A percentile compares a stretch with the other conserved stretches of the same genome.
These are phyloP conservation scores for Lipotes vexillifer DNA, from an alignment of 2,113 vertebrate species.

Conservation along the genomic window DNA sequence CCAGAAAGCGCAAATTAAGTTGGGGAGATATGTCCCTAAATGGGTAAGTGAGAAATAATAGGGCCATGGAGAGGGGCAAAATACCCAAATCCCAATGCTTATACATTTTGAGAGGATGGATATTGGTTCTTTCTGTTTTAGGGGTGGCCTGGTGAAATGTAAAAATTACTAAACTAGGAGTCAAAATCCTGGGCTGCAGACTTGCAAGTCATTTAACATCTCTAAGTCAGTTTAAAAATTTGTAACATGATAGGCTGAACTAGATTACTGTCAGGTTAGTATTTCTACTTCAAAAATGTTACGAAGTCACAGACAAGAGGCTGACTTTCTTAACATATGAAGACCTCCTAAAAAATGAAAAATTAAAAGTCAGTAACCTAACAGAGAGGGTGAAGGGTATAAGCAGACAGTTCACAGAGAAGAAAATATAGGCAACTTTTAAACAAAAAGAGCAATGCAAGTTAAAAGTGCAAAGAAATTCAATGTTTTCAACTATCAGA, in stretches of 20 bases:
- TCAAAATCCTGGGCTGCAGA: not conserved
- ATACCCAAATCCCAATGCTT: not conserved
- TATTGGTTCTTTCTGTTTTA: not conserved
- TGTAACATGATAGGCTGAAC: not conserved
- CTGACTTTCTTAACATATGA: constrained; percentile 12
- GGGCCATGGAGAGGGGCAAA: fast-evolving
- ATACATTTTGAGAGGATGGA: not conserved
- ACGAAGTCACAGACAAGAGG: not conserved
- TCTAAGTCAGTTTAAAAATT: not conserved
- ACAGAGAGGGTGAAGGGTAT: not conserved
- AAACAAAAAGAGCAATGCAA: not conserved
- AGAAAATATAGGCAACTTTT: not conserved
- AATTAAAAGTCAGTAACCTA: not conserved
- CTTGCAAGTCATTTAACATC: not conserved
- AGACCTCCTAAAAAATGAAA: not conserved
- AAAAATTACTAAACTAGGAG: not conserved
- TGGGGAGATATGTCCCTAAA: not conserved
- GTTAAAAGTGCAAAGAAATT: constrained; percentile 2
- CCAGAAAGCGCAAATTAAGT: not conserved
- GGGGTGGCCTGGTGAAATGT: not conserved
- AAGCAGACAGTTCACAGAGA: not conserved
- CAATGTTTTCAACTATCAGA: not conserved
- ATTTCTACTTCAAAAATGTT: not conserved
- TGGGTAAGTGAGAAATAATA: not conserved
- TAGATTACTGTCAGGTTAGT: not conserved